Evolutionary conservation across 2,113 vertebrate genomes (phyloP).

Genomic region (Bombycilla garrulus): DNA sequence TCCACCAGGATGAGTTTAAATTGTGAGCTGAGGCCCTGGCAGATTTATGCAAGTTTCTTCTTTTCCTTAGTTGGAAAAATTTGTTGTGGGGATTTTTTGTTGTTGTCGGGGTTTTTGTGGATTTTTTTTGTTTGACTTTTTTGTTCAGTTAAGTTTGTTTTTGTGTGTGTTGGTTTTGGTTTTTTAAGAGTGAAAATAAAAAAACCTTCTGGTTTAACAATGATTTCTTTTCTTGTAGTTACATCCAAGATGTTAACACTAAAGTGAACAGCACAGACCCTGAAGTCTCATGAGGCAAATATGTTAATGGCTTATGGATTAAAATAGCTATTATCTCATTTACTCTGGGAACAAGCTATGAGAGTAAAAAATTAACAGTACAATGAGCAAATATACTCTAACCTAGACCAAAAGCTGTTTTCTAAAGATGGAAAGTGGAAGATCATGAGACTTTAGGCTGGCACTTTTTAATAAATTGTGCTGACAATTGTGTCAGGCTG

Average conservation of each 20-base stretch:
- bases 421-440: neutral
- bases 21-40: neutral
- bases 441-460: neutral
- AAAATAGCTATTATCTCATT: neutral
- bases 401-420: neutral
- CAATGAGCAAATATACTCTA: neutral
- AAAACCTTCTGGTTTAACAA: neutral
- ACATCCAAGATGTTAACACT: neutral
- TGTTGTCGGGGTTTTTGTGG: neutral
- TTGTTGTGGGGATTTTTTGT: neutral
- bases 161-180: neutral
- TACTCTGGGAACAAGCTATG: neutral
- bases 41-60: neutral
- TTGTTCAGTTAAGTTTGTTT: neutral
- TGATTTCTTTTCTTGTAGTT: neutral
- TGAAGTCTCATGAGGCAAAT: neutral
- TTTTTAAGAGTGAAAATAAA: neutral
- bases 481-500: neutral
- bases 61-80: neutral
- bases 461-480: neutral
- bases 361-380: neutral
- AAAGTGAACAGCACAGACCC: neutral
- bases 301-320: constrained; percentile 1
- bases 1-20: neutral
- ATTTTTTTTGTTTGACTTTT: neutral